Conservation (phyloP, 2,888 invertebrate species). For the Tenodera sinensis region DNA sequence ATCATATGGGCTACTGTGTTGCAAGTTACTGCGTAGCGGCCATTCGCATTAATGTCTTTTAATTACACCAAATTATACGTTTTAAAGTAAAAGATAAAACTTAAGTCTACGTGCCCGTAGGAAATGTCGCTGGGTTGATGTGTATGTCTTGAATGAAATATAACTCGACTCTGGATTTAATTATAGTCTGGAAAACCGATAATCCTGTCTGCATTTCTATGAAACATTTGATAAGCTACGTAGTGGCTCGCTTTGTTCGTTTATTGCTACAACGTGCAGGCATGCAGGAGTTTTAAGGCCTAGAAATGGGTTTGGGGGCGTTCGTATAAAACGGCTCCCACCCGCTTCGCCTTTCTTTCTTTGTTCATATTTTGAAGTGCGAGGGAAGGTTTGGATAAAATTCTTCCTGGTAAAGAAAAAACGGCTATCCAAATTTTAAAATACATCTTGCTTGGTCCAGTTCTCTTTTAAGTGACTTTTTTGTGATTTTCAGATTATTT, state of each 20-base stretch:
- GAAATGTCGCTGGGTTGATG: constrained; percentile 21
- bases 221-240: background rate
- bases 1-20: background rate
- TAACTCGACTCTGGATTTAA: constrained; percentile 16
- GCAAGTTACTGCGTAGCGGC: background rate
- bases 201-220: background rate
- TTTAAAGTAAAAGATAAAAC: constrained; percentile 20
- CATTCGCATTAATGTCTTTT: constrained; percentile 22
- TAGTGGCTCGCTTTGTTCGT: background rate
- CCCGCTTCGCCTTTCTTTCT: too few species aligned
- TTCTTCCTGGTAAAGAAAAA: too few species aligned
- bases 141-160: constrained; percentile 22
- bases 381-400: too few species aligned
- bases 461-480: too few species aligned
- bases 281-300: background rate
- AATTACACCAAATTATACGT: constrained; percentile 26
- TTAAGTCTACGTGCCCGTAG: background rate
- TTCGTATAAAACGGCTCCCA: background rate
- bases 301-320: background rate
- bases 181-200: constrained; percentile 8
- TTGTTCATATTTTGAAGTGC: too few species aligned
- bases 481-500: too few species aligned
- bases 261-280: background rate
- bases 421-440: too few species aligned
- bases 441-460: too few species aligned